Evolutionary conservation across 2,888 invertebrate genomes (phyloP).

Genomic region (Synergus itoensis): DNA sequence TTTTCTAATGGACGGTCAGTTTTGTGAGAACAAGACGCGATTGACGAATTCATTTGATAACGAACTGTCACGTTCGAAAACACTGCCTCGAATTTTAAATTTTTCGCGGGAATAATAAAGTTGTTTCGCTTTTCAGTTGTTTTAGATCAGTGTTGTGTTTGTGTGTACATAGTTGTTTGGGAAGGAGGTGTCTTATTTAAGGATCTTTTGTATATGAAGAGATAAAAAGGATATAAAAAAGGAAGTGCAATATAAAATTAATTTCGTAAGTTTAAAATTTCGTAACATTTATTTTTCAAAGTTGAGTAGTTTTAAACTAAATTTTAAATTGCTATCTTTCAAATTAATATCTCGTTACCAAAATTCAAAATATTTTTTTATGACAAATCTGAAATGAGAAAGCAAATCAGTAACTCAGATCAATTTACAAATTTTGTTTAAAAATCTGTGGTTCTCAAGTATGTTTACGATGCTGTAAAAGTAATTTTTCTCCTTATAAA

Average conservation of each 20-base stretch:
- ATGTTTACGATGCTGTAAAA: slow-evolving; percentile 20
- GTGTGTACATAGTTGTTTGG: neutral
- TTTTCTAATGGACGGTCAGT: neutral
- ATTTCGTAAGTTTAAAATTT: neutral
- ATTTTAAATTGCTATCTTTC: neutral
- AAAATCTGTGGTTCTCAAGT: neutral
- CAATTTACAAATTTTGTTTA: neutral
- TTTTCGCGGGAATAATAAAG: neutral
- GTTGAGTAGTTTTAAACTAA: neutral
- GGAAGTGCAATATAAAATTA: neutral
- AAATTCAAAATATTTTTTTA: neutral
- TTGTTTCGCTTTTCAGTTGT: neutral
- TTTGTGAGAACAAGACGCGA: neutral
- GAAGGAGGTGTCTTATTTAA: neutral
- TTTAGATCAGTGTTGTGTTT: neutral
- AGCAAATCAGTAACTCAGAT: neutral
- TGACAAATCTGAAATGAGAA: neutral
- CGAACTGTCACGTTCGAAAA: neutral
- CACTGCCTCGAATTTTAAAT: neutral
- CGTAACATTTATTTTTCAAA: neutral
- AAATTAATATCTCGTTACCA: neutral
- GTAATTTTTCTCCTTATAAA: slow-evolving; percentile 32
- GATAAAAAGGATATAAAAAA: neutral
- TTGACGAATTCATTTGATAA: neutral
- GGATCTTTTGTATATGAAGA: neutral